phyloP scores from a whole-genome alignment of 1,140 invertebrate species.

The Hermetia illucens region DNA sequence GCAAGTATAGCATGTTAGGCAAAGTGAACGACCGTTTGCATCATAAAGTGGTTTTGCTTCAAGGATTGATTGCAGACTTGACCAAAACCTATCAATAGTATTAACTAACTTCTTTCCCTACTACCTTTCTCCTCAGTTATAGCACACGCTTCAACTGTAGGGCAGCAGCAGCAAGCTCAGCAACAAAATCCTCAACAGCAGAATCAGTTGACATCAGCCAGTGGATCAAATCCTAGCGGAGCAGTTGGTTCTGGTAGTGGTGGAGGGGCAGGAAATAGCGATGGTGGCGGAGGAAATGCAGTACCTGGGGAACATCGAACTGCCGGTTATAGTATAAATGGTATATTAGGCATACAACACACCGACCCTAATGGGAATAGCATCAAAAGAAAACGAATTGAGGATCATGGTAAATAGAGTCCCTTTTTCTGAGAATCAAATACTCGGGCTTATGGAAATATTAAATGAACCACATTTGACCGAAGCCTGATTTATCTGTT shows the following conservation, averaged over 20 bases:
- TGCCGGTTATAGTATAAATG: constrained; percentile 83
- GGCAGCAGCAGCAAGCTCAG: constrained; percentile 47
- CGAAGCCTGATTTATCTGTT: too few species aligned
- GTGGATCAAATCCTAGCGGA: constrained; percentile 4
- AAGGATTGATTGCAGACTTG: too few species aligned
- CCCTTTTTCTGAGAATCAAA: too few species aligned
- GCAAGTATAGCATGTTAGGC: too few species aligned
- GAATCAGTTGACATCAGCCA: constrained; percentile 24
- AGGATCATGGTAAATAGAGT: constrained; percentile 45
- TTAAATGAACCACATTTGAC: too few species aligned
- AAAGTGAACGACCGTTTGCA: too few species aligned
- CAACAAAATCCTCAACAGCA: constrained; percentile 30
- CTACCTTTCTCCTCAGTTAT: too few species aligned
- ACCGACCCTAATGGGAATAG: constrained; percentile 51
- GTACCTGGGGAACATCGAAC: constrained; percentile 32
- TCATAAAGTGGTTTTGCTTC: too few species aligned
- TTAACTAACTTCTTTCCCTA: too few species aligned
- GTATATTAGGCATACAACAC: constrained; percentile 81
- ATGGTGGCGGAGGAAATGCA: constrained; percentile 6
- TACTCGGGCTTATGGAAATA: too few species aligned
- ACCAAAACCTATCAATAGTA: too few species aligned
- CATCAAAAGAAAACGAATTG: constrained; percentile 55
- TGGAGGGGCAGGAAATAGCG: constrained; percentile 4
- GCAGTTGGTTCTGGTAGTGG: too few species aligned
- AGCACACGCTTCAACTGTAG: constrained; percentile 48